A percentile compares a stretch with the other conserved stretches of the same genome.
Evolutionary conservation across 2,888 invertebrate genomes (phyloP).

Genomic region (Mimumesa dahlbomi): DNA sequence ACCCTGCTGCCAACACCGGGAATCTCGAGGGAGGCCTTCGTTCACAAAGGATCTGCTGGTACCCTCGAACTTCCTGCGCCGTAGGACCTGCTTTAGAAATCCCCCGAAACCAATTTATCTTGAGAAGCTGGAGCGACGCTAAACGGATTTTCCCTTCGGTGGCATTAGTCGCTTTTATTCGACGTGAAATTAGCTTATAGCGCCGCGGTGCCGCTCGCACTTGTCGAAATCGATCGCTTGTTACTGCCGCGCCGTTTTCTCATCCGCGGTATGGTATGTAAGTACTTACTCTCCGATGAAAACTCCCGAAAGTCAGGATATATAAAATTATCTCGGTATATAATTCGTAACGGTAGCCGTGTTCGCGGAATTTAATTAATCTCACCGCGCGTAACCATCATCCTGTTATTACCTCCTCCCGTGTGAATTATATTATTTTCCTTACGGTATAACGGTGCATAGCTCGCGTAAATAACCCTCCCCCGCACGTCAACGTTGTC

Average conservation of each 20-base stretch:
- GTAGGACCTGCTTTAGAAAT: slow-evolving; percentile 75
- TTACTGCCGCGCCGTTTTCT: slow-evolving; percentile 23
- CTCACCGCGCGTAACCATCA: slow-evolving; percentile 1
- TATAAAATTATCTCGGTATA: background rate
- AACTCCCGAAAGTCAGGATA: background rate
- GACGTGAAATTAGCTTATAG: slow-evolving; percentile 73
- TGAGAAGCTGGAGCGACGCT: slow-evolving; percentile 69
- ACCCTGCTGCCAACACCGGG: slow-evolving; percentile 24
- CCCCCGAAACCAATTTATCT: slow-evolving; percentile 76
- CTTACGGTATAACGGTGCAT: slow-evolving; percentile 1
- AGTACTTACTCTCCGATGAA: no score
- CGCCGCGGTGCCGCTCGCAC: slow-evolving; percentile 24
- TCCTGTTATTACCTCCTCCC: slow-evolving; percentile 30
- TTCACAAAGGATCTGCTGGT: slow-evolving; percentile 62
- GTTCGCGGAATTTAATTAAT: slow-evolving; percentile 17
- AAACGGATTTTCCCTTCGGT: slow-evolving; percentile 73
- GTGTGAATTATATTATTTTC: slow-evolving; percentile 41
- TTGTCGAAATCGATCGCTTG: slow-evolving; percentile 52
- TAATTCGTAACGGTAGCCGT: slow-evolving; percentile 7
- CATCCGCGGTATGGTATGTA: background rate
- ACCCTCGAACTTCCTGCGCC: slow-evolving; percentile 63
- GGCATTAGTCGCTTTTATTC: slow-evolving; percentile 72
- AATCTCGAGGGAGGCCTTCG: slow-evolving; percentile 51
- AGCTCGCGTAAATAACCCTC: slow-evolving; percentile 8
- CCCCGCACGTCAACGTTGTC: background rate